A percentile compares a stretch with the other conserved stretches of the same genome.
Evolutionary conservation across 2,113 vertebrate genomes (phyloP).

Genomic region (Smithornis capensis): DNA sequence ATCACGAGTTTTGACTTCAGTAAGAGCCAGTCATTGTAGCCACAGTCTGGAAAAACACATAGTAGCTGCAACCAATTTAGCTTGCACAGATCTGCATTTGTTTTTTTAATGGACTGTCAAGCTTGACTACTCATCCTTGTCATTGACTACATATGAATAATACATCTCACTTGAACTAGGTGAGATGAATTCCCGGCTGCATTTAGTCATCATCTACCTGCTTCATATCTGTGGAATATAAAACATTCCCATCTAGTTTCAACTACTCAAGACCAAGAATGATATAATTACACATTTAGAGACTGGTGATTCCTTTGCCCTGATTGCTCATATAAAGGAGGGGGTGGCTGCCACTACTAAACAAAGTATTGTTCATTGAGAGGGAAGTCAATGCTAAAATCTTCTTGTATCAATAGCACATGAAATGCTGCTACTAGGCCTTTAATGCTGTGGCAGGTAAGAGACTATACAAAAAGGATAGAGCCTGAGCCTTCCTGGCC

Average conservation of each 20-base stretch:
- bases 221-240: constrained; percentile 6
- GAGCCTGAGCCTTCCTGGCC: background rate
- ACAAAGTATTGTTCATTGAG: background rate
- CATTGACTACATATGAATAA: constrained; percentile 51
- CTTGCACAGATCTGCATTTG: background rate
- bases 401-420: background rate
- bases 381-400: background rate
- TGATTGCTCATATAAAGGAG: no score
- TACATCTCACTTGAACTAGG: background rate
- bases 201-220: constrained; percentile 8
- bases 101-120: constrained; percentile 50
- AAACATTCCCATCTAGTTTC: background rate
- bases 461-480: background rate
- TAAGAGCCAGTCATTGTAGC: background rate
- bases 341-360: background rate
- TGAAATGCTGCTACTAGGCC: background rate
- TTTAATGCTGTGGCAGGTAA: background rate
- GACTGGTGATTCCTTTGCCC: background rate
- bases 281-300: background rate
- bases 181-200: constrained; percentile 32
- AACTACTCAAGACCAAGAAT: background rate
- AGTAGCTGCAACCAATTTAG: constrained; percentile 1
- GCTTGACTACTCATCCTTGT: constrained; percentile 54
- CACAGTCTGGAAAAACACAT: background rate
- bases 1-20: background rate